A percentile compares a stretch with the other conserved stretches of the same genome.
Conservation (phyloP, 2,888 invertebrate genomes). For the Pyrochroa serraticornis region DNA sequence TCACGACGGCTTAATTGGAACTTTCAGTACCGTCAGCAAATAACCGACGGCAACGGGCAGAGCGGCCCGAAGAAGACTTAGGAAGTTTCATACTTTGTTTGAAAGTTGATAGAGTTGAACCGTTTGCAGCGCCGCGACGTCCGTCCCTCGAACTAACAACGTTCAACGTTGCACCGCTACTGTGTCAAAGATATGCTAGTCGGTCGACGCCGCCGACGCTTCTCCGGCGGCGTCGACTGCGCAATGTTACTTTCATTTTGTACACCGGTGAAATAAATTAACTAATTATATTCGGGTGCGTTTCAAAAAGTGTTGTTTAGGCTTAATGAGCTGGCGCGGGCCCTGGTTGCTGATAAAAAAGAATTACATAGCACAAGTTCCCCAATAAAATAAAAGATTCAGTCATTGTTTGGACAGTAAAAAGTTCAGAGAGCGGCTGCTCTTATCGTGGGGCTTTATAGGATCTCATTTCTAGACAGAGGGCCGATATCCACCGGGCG, state of each 20-base stretch:
- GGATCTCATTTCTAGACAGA: conserved; percentile 39
- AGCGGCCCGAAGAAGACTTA: not conserved
- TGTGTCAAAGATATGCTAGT: conserved; percentile 44
- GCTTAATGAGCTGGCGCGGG: conserved; percentile 37
- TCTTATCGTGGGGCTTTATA: conserved; percentile 40
- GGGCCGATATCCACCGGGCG: conserved; percentile 20
- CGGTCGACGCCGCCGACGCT: conserved; percentile 21
- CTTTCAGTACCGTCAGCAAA: not conserved
- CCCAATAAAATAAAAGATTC: conserved; percentile 46
- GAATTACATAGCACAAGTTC: conserved; percentile 40
- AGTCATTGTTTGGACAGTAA: conserved; percentile 48
- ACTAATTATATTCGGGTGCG: conserved; percentile 47
- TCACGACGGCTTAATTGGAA: not conserved
- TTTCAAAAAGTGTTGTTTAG: conserved; percentile 42
- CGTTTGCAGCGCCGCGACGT: conserved; percentile 48
- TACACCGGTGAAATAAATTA: conserved; percentile 45
- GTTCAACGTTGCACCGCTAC: conserved; percentile 52
- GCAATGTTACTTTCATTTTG: conserved; percentile 34
- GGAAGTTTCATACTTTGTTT: conserved; percentile 19
- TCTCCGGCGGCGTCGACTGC: conserved; percentile 39
- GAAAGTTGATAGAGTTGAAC: conserved; percentile 42
- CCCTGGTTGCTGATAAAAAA: conserved; percentile 36
- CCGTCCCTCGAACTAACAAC: conserved; percentile 48
- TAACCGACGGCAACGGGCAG: conserved; percentile 1
- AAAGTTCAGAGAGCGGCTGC: conserved; percentile 36